Conservation (phyloP, 2,113 vertebrate species). For the Corapipo altera region DNA sequence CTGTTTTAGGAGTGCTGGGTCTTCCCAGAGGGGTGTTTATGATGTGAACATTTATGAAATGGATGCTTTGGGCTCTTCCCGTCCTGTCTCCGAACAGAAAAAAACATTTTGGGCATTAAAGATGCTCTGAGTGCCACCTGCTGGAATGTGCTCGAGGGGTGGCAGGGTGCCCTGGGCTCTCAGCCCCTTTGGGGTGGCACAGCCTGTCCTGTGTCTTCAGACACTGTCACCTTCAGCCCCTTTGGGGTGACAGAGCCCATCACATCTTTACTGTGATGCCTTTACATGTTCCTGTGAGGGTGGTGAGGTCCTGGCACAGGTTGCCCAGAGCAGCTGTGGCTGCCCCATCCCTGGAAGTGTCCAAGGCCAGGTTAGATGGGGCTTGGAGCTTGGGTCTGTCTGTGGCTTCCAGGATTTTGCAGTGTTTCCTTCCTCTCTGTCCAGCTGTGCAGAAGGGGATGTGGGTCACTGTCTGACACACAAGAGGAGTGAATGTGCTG, state of each 20-base stretch:
- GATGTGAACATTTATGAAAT: background rate
- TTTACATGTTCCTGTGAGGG: background rate
- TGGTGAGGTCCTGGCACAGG: background rate
- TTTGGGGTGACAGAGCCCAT: background rate
- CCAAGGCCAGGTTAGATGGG: background rate
- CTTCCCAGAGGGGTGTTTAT: background rate
- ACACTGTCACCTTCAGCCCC: background rate
- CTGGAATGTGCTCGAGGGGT: background rate
- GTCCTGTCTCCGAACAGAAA: background rate
- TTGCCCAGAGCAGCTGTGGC: background rate
- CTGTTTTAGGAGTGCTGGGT: background rate
- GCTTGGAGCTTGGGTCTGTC: background rate
- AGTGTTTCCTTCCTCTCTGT: background rate
- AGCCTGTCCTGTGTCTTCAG: background rate
- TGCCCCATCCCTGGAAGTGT: background rate
- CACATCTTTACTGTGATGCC: background rate
- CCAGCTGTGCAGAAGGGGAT: background rate
- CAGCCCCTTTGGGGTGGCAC: background rate
- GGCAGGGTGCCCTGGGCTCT: background rate
- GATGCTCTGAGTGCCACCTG: slow-evolving; percentile 57
- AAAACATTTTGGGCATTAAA: accelerated
- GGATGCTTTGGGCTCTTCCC: background rate
- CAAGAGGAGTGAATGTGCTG: background rate
- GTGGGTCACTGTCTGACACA: background rate
- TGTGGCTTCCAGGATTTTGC: background rate